Evolutionary conservation across 1,140 invertebrate species (phyloP), one percentile per base, ranked within the genome.

Genomic region (Papilio aristodemus): DNA sequence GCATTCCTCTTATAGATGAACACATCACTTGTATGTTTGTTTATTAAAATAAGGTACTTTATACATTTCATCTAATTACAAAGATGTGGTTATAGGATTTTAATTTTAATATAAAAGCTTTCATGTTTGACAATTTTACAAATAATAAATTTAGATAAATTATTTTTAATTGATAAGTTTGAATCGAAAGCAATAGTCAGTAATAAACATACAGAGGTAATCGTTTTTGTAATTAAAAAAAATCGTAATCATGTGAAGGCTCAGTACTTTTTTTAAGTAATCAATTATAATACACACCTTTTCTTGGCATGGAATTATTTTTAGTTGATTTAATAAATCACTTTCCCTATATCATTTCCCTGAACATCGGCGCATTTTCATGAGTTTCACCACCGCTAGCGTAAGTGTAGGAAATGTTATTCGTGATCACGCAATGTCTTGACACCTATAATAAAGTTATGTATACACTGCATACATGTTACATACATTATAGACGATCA

Each of bases 281-380:
- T 10, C 36, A 10, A 38, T 58, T 62, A 36, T 62, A 22, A 19
- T 6, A 7, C 38, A 37, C 17, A 59, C 5, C 5, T 36, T 60
- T 38, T 36, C 1, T 36, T 60, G 58, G 17, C 13, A 37, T 36
- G 8, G 22, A 73, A 50, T 37, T 67, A 79, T 81, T 81, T 85
- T 87, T 71, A 80, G 78, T 79, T 72, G 73, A 78, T 70, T 83
- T 81, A 81, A 85, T 85, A 87, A 87, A 84, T 87, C 85, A 85
- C 85, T 87, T 87, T 87, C 85, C 69, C 83, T 68, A 67, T 73
- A 71, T 43, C 62, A 72, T 80, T 86, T 85, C 75, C 85, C 80
- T 81, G 80, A 81, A 81, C 58, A 74, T 69, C 27, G 59, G 66
- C 60, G 79, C 72, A 80, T 84, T 85, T 86, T 86, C 77, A 87